phyloP scores from a whole-genome alignment of 2,797 vertebrate species.

The Molossus molossus region DNA sequence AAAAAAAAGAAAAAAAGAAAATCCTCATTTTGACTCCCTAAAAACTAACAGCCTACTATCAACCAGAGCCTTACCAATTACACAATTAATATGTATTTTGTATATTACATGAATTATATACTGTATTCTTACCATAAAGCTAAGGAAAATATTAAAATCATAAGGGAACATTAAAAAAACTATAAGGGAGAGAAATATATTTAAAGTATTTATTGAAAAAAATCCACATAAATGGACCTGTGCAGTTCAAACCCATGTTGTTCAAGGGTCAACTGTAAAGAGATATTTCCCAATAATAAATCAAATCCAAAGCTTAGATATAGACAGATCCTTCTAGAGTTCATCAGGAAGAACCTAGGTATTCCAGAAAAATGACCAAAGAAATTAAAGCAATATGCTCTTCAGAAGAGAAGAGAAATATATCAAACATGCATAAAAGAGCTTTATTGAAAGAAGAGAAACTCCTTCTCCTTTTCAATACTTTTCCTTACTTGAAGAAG shows the following conservation, averaged over 20 bases:
- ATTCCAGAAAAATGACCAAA: constrained; percentile 23
- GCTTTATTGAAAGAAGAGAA: neutral
- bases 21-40: neutral
- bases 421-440: neutral
- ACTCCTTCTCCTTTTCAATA: neutral
- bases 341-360: neutral
- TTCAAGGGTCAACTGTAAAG: neutral
- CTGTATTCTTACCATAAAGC: neutral
- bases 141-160: neutral
- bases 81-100: neutral
- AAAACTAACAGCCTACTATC: neutral
- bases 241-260: neutral
- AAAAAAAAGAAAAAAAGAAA: too few species aligned
- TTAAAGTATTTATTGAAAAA: neutral
- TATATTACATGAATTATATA: neutral
- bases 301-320: constrained; percentile 14
- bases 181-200: neutral
- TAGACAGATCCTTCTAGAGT: neutral
- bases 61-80: neutral
- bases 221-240: neutral
- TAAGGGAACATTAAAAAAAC: neutral
- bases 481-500: neutral
- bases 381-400: neutral
- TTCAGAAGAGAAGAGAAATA: constrained; percentile 35
- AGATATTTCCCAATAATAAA: neutral